Conservation (phyloP, 2,797 vertebrate species). For the Xenopus petersii region DNA sequence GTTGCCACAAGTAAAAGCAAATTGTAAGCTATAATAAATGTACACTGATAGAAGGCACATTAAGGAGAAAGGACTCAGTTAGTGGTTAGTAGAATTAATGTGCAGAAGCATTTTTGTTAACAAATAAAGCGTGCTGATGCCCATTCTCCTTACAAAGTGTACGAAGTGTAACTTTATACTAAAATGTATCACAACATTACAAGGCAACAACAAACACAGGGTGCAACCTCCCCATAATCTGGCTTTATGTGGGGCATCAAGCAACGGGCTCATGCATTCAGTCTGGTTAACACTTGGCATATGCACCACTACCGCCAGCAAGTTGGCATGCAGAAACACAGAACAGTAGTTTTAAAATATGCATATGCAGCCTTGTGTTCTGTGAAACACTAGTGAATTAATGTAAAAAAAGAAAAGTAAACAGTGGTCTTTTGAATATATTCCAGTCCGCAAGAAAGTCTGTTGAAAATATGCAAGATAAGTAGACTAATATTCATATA, state of each 20-base stretch:
- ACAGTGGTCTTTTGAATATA: conserved; percentile 21
- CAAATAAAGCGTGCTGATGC: conserved; percentile 49
- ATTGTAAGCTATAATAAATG: conserved; percentile 48
- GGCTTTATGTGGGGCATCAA: conserved; percentile 94
- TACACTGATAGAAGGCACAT: conserved; percentile 52
- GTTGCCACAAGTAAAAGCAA: conserved; percentile 45
- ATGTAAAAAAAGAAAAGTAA: conserved; percentile 2
- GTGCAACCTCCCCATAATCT: conserved; percentile 92
- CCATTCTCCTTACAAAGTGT: conserved; percentile 65
- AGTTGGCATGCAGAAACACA: conserved; percentile 84
- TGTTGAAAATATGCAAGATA: conserved; percentile 9
- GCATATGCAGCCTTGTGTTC: conserved; percentile 71
- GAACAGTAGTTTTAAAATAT: conserved; percentile 71
- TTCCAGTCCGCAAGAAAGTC: conserved; percentile 13
- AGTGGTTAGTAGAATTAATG: conserved; percentile 48
- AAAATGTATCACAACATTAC: conserved; percentile 77
- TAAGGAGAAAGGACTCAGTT: conserved; percentile 65
- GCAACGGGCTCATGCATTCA: conserved; percentile 91
- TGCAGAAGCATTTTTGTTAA: conserved; percentile 34
- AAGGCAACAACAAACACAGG: conserved; percentile 78
- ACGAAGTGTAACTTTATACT: conserved; percentile 49
- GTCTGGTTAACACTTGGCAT: conserved; percentile 73
- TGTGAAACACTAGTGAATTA: conserved; percentile 51
- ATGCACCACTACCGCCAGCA: conserved; percentile 76
- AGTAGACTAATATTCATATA: not conserved